phyloP scores from a whole-genome alignment of 2,113 vertebrate species.

The Rhombomys opimus region DNA sequence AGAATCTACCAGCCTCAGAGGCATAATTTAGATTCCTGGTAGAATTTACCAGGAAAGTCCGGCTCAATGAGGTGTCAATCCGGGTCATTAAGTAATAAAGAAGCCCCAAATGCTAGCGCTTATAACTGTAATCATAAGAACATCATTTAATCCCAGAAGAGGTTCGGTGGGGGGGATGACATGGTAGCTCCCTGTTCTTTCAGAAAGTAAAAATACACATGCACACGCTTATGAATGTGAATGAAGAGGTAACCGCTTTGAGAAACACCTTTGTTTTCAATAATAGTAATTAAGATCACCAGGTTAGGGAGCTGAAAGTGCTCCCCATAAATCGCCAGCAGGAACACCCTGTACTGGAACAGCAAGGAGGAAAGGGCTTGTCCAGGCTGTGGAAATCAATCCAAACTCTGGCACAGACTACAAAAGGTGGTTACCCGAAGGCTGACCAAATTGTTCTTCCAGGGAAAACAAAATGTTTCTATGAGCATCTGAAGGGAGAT shows the following conservation, averaged over 20 bases:
- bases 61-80: constrained; percentile 39
- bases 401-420: constrained; percentile 48
- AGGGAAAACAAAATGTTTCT: constrained; percentile 63
- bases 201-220: constrained; percentile 46
- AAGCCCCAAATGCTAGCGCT: constrained; percentile 21
- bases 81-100: constrained; percentile 62
- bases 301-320: not conserved
- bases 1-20: constrained; percentile 15
- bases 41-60: constrained; percentile 53
- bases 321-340: constrained; percentile 36
- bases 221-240: constrained; percentile 22
- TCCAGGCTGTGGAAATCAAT: constrained; percentile 61
- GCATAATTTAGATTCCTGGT: constrained; percentile 55
- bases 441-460: constrained; percentile 56
- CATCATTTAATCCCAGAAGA: constrained; percentile 50
- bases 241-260: constrained; percentile 2
- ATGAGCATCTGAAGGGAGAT: constrained; percentile 56
- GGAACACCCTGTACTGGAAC: constrained; percentile 48
- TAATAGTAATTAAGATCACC: constrained; percentile 46
- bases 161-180: constrained; percentile 37
- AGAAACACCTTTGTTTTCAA: constrained; percentile 60
- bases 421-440: constrained; percentile 55
- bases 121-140: constrained; percentile 49
- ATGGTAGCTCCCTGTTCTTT: constrained; percentile 6
- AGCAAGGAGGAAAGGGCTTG: constrained; percentile 1